These are phyloP conservation scores for Haplochromis burtoni DNA, from an alignment of 2,113 vertebrate genomes.

Conservation along the genomic window DNA sequence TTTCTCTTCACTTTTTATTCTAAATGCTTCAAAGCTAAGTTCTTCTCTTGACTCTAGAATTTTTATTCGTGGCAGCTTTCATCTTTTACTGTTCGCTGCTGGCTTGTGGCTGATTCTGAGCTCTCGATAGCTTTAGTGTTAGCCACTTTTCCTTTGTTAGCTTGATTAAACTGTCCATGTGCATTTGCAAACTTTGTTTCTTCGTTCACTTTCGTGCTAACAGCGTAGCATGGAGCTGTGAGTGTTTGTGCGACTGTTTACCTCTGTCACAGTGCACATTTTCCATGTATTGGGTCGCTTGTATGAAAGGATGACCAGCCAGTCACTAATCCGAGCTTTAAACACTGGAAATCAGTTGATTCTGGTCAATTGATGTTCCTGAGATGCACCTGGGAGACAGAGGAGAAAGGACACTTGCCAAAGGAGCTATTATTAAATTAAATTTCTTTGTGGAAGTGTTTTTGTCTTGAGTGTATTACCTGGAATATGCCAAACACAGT, in stretches of 20 bases:
- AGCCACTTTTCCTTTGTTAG: background rate
- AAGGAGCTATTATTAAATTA: background rate
- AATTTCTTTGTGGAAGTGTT: background rate
- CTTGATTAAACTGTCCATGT: background rate
- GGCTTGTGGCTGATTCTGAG: background rate
- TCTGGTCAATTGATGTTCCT: background rate
- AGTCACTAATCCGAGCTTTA: background rate
- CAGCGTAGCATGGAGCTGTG: background rate
- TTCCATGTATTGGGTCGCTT: background rate
- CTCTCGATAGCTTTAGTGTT: background rate
- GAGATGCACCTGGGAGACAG: background rate
- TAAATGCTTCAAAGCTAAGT: background rate
- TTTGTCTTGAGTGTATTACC: background rate
- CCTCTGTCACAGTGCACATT: background rate
- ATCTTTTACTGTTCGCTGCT: accelerated
- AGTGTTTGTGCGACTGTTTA: accelerated
- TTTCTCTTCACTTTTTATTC: background rate
- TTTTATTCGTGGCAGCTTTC: background rate
- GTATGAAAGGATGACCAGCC: background rate
- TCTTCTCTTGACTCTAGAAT: background rate
- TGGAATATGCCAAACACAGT: background rate
- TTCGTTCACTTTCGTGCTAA: accelerated
- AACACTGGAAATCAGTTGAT: background rate
- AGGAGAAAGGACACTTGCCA: background rate
- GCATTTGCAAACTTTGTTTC: background rate